Conservation (phyloP, 2,888 invertebrate species). For the Platycnemis pennipes region DNA sequence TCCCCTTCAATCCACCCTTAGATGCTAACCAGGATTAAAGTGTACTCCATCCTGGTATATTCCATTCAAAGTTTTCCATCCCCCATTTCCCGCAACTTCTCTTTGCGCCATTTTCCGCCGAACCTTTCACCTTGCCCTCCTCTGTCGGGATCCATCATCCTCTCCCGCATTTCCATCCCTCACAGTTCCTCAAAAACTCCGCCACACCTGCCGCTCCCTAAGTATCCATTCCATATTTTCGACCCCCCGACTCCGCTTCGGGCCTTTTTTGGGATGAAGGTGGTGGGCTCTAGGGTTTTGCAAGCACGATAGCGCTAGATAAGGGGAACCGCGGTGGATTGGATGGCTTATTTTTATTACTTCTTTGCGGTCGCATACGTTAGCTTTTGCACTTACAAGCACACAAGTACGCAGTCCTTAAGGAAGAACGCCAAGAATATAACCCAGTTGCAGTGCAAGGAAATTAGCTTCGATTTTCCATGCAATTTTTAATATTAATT, state of each 20-base stretch:
- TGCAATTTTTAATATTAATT: no score
- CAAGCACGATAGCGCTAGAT: constrained; percentile 20
- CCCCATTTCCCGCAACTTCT: not conserved
- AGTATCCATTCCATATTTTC: constrained; percentile 22
- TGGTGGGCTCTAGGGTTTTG: not conserved
- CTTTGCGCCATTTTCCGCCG: not conserved
- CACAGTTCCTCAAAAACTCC: constrained; percentile 43
- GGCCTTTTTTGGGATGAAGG: not conserved
- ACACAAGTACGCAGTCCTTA: no score
- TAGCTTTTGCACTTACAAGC: no score
- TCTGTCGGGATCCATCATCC: not conserved
- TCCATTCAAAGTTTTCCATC: not conserved
- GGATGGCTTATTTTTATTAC: no score
- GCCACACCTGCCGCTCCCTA: constrained; percentile 48
- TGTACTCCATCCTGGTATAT: no score
- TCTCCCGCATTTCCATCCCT: not conserved
- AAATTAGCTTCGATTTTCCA: no score
- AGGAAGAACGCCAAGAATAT: no score
- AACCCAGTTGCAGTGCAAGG: no score
- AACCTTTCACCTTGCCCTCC: not conserved
- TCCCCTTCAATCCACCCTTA: no score
- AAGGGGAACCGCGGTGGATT: not conserved
- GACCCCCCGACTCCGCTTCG: not conserved
- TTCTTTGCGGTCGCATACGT: no score
- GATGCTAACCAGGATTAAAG: no score